Evolutionary conservation across 2,888 invertebrate genomes (phyloP).

Genomic region (Zaprionus obscuricornis): DNA sequence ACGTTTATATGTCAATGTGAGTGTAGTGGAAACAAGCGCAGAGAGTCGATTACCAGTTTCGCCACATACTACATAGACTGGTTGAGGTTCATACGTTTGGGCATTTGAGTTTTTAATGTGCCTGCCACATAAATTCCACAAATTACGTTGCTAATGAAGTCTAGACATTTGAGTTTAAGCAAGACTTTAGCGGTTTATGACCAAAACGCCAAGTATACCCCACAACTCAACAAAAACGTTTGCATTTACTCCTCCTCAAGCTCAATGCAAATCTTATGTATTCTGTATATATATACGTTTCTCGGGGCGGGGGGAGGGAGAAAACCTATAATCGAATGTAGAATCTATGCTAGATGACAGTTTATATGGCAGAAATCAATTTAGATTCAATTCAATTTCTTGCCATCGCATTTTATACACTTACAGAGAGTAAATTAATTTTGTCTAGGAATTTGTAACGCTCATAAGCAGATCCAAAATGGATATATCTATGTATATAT

Average conservation of each 20-base stretch:
- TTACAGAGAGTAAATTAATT: no score
- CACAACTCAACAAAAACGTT: no score
- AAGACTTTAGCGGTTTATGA: conserved; percentile 35
- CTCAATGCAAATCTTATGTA: no score
- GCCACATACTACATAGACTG: conserved; percentile 32
- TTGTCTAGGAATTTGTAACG: no score
- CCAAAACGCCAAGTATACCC: conserved; percentile 8
- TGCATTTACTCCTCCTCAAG: no score
- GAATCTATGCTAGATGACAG: conserved; percentile 24
- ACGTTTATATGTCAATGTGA: background rate
- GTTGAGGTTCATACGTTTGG: conserved; percentile 36
- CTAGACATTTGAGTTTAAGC: conserved; percentile 50
- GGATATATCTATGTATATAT: no score
- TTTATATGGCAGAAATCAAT: conserved; percentile 35
- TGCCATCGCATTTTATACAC: background rate
- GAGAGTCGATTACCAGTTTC: conserved; percentile 34
- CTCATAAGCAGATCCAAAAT: no score
- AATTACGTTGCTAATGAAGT: conserved; percentile 72
- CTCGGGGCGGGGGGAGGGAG: background rate
- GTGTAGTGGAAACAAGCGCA: background rate
- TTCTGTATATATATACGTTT: background rate
- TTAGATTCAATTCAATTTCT: conserved; percentile 7
- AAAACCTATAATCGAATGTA: background rate
- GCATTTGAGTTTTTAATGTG: conserved; percentile 60
- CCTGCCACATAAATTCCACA: conserved; percentile 74